Base-by-base conservation (phyloP, 2,113 vertebrate species). In the Piaya cayana region DNA sequence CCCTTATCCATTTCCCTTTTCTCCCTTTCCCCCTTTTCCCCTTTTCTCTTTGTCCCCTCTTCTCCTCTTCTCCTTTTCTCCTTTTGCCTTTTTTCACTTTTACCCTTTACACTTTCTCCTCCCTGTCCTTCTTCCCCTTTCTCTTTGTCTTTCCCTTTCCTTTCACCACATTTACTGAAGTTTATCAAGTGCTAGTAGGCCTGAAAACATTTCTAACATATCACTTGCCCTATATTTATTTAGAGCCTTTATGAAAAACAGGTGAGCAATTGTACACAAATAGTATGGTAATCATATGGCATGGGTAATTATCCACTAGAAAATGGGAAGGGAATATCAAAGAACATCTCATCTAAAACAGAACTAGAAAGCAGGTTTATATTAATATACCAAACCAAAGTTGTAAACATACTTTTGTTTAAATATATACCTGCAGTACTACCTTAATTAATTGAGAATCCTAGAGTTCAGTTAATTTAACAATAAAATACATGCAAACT, bases 401-500 rank as follows among this genome's bases (percentile, higher is more conserved):
- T 39, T 90, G 30, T 65, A 95, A 90, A 90, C 36, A 30, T 42
- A 76, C 29, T 60, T 93, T 68, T 11, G 22, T 80, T 85, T 86
- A 82, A 72, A 90, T 82, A 88, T 82, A 63, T 76, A 80, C 83
- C 55, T 84, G n/a, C 42, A 79, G 53, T 78, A 30, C 60, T 92
- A 29, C 88, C 82, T 92, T 92, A 96, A 96, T 92, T 95, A 96
- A 89, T 72, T 53, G 64, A 84, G 52, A 91, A 92, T 78, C 72
- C 43, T 39, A 55, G 43, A 34, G 34, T 85, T 92, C 58, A 65
- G 42, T 59, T 95, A 92, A 84, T 85, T 92, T 76, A 91, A 36
- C 55, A 92, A 56, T 63, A 76, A 88, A 79, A 88, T 39, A 39
- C 18, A 56, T 71, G 32, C 63, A 45, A 8, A 16, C 6, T 1